Evolutionary conservation across 2,797 vertebrate species (phyloP).

Genomic region (Botia almorhae): DNA sequence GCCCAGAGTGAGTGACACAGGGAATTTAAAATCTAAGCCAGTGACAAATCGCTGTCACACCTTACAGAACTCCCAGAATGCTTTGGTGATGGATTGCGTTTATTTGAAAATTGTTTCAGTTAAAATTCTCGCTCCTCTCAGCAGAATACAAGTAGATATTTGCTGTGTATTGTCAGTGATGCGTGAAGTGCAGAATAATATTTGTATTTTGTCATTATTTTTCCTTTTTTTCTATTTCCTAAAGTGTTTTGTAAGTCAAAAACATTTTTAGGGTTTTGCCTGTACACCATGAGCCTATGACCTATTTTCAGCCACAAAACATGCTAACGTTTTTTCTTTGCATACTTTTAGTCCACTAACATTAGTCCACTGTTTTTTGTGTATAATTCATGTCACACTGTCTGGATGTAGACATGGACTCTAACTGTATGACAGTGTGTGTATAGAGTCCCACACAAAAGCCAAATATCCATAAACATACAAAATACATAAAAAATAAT

Average conservation of each 20-base stretch:
- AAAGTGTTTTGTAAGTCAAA: slow-evolving; percentile 36
- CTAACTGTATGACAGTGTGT: slow-evolving; percentile 12
- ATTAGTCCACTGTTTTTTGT: slow-evolving; percentile 9
- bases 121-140: slow-evolving; percentile 32
- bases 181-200: slow-evolving; percentile 40
- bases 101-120: slow-evolving; percentile 21
- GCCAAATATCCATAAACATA: slow-evolving; percentile 46
- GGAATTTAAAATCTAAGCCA: slow-evolving; percentile 25
- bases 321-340: slow-evolving; percentile 29
- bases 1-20: slow-evolving; percentile 26
- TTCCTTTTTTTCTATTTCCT: slow-evolving; percentile 23
- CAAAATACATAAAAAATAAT: slow-evolving; percentile 22
- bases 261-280: slow-evolving; percentile 30
- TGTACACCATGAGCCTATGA: slow-evolving; percentile 44
- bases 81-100: slow-evolving; percentile 20
- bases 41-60: slow-evolving; percentile 16
- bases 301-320: slow-evolving; percentile 38
- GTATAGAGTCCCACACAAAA: slow-evolving; percentile 26
- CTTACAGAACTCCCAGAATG: slow-evolving; percentile 19
- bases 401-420: slow-evolving; percentile 38
- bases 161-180: slow-evolving; percentile 36
- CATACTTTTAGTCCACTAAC: slow-evolving; percentile 46
- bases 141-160: slow-evolving; percentile 33
- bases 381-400: slow-evolving; percentile 21
- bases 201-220: slow-evolving; percentile 31